Conservation (phyloP, 2,888 invertebrate genomes). For the Chouioia cunea region DNA sequence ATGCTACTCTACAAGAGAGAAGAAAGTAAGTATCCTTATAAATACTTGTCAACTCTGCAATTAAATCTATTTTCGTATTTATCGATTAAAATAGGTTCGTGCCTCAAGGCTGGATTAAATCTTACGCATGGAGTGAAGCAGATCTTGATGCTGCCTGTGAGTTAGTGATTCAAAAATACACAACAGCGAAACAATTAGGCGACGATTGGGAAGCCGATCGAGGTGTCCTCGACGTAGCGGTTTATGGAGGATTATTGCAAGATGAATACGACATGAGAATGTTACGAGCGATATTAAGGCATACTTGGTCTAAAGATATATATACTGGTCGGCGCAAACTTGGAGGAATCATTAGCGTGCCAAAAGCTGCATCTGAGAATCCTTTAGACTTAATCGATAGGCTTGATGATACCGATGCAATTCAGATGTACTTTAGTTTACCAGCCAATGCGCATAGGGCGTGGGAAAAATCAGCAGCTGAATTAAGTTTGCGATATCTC, state of each 20-base stretch:
- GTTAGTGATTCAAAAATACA: conserved; percentile 67
- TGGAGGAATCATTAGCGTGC: conserved; percentile 58
- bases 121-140: conserved; percentile 88
- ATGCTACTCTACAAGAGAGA: conserved; percentile 92
- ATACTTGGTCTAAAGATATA: conserved; percentile 67
- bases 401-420: conserved; percentile 80
- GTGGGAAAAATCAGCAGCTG: conserved; percentile 80
- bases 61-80: not conserved
- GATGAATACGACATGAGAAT: conserved; percentile 80
- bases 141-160: conserved; percentile 83
- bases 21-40: conserved; percentile 74
- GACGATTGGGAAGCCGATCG: conserved; percentile 81
- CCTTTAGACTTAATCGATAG: conserved; percentile 76
- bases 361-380: conserved; percentile 71
- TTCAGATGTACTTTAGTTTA: conserved; percentile 81
- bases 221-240: conserved; percentile 82
- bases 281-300: conserved; percentile 76
- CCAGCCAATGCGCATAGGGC: conserved; percentile 89
- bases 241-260: conserved; percentile 90
- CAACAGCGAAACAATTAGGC: conserved; percentile 25
- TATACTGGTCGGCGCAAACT: conserved; percentile 75
- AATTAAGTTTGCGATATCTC: conserved; percentile 75
- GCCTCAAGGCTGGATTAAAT: conserved; percentile 83
- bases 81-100: conserved; percentile 59
- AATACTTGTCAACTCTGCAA: not conserved